These are phyloP conservation scores for Patiria pectinifera DNA, from an alignment of 53 echinoderm and acorn worm species.

Conservation along the genomic window DNA sequence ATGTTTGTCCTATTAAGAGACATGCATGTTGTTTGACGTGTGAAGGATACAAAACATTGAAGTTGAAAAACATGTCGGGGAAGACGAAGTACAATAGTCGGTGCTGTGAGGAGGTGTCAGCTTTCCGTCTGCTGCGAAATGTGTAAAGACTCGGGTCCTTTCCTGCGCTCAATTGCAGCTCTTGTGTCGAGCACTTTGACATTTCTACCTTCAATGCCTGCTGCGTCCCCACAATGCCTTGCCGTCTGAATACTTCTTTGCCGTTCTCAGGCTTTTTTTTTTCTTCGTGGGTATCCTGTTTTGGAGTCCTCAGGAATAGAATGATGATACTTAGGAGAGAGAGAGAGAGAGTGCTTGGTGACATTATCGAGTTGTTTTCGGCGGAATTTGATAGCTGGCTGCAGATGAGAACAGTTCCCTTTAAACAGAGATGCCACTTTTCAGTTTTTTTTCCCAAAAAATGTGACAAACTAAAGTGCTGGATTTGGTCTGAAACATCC, in stretches of 20 bases:
- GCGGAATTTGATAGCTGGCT: background rate
- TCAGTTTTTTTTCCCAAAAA: background rate
- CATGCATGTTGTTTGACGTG: background rate
- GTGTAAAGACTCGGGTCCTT: background rate
- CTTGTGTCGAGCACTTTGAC: constrained; percentile 34
- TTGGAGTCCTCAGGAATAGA: background rate
- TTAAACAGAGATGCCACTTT: background rate
- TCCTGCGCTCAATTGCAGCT: background rate
- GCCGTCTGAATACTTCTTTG: background rate
- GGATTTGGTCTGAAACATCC: too few relatives aligned
- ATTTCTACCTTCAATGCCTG: constrained; percentile 5
- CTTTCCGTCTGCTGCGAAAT: background rate
- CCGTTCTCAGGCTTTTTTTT: background rate
- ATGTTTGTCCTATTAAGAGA: too few relatives aligned
- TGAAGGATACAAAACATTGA: too few relatives aligned
- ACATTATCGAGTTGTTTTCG: background rate
- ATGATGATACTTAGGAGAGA: background rate
- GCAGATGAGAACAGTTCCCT: background rate
- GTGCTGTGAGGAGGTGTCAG: background rate
- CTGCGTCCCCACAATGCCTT: background rate
- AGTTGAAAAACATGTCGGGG: background rate
- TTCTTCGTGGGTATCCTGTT: background rate
- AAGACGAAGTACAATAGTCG: background rate
- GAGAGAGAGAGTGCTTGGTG: background rate
- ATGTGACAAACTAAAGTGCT: background rate